phyloP scores from a whole-genome alignment of 2,888 invertebrate genomes.

The Lysandra coridon region DNA sequence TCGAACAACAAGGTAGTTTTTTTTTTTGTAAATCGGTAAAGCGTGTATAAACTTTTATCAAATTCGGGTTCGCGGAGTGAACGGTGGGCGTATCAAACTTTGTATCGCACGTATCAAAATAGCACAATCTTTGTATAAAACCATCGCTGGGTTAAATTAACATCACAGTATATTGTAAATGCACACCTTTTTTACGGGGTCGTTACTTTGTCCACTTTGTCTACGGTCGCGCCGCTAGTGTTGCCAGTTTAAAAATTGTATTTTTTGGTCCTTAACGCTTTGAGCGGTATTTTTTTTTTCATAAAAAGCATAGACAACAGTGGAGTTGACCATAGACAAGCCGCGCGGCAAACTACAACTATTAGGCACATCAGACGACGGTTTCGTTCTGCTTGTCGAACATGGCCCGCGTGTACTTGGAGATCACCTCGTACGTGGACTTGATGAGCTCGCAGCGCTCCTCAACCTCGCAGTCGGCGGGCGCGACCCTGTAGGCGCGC shows the following conservation, averaged over 20 bases:
- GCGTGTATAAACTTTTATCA: slow-evolving; percentile 49
- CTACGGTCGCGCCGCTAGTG: neutral
- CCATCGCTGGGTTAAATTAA: slow-evolving; percentile 33
- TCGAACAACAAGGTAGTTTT: slow-evolving; percentile 39
- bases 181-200: neutral
- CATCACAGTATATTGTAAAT: slow-evolving; percentile 38
- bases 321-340: neutral
- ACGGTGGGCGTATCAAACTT: slow-evolving; percentile 64
- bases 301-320: neutral
- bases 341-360: slow-evolving; percentile 19
- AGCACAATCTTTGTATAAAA: slow-evolving; percentile 38
- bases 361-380: slow-evolving; percentile 68
- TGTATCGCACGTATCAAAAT: slow-evolving; percentile 38
- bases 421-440: slow-evolving; percentile 71
- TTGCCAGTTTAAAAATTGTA: neutral
- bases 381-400: slow-evolving; percentile 73
- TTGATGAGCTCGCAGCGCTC: slow-evolving; percentile 71
- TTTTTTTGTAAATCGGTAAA: slow-evolving; percentile 42
- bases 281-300: neutral
- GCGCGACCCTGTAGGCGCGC: slow-evolving; percentile 65
- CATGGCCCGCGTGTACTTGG: slow-evolving; percentile 73
- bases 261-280: slow-evolving; percentile 11
- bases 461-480: slow-evolving; percentile 63
- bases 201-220: neutral
- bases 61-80: slow-evolving; percentile 58